Evolutionary conservation across 1,140 invertebrate genomes (phyloP).

Genomic region (Acromyrmex charruanus): DNA sequence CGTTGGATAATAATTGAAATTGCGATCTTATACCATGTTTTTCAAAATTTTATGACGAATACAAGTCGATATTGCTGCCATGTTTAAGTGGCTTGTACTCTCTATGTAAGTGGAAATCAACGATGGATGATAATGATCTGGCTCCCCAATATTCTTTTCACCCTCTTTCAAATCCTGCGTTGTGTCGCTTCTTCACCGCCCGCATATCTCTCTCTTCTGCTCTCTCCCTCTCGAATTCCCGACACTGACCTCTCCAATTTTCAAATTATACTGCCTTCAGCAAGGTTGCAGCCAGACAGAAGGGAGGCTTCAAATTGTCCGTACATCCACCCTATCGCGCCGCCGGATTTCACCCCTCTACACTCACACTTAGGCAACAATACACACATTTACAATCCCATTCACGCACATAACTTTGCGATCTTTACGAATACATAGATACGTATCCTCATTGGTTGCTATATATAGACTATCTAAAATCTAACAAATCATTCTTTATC

Average conservation of each 20-base stretch:
- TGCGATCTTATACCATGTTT: neutral
- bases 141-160: constrained; percentile 24
- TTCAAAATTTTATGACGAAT: neutral
- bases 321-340: constrained; percentile 33
- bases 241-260: constrained; percentile 81
- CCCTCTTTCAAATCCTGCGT: constrained; percentile 27
- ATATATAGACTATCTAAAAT: neutral
- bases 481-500: neutral
- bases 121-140: neutral
- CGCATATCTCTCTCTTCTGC: constrained; percentile 8
- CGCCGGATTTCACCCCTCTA: constrained; percentile 19
- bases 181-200: constrained; percentile 24
- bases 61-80: neutral
- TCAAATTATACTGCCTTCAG: constrained; percentile 75
- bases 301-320: constrained; percentile 46
- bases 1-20: neutral
- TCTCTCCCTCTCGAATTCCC: constrained; percentile 67
- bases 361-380: neutral
- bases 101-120: neutral
- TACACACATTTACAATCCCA: too few relatives aligned
- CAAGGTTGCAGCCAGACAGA: constrained; percentile 49
- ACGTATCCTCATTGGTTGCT: neutral
- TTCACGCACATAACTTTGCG: neutral
- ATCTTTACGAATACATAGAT: constrained; percentile 17
- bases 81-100: too few relatives aligned